Conservation (phyloP, 2,888 invertebrate genomes). For the Acanthacorydalis orientalis region DNA sequence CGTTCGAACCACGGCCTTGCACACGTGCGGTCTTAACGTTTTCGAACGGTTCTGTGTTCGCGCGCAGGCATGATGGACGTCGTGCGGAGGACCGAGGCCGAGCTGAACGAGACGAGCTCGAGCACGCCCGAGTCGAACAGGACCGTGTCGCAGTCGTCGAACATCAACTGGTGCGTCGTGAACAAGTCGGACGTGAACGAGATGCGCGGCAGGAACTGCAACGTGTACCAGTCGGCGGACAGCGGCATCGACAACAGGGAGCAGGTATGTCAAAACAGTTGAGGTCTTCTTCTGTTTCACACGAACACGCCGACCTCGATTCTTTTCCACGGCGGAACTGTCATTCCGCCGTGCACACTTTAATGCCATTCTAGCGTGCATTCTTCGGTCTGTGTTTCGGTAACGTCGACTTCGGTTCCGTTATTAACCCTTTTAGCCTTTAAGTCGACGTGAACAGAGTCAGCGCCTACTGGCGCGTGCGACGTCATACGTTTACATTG, state of each 20-base stretch:
- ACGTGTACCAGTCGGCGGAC: constrained; percentile 3
- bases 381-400: too few relatives aligned
- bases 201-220: background rate
- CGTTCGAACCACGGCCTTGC: too few relatives aligned
- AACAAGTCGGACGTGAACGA: constrained; percentile 4
- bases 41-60: background rate
- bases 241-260: constrained; percentile 1
- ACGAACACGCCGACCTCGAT: too few relatives aligned
- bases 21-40: too few relatives aligned
- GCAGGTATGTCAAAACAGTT: background rate
- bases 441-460: too few relatives aligned
- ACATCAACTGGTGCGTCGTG: background rate
- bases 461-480: too few relatives aligned
- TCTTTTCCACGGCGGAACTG: too few relatives aligned
- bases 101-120: background rate
- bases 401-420: too few relatives aligned
- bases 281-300: too few relatives aligned
- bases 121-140: background rate
- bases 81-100: background rate
- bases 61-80: constrained; percentile 1
- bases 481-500: too few relatives aligned
- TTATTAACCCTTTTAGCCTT: too few relatives aligned
- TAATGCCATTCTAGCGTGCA: too few relatives aligned
- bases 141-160: background rate
- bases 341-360: background rate